Percentiles rank a stretch among this genome's conserved stretches.
phyloP scores from a whole-genome alignment of 2,113 vertebrate species.

The Oncorhynchus tshawytscha region DNA sequence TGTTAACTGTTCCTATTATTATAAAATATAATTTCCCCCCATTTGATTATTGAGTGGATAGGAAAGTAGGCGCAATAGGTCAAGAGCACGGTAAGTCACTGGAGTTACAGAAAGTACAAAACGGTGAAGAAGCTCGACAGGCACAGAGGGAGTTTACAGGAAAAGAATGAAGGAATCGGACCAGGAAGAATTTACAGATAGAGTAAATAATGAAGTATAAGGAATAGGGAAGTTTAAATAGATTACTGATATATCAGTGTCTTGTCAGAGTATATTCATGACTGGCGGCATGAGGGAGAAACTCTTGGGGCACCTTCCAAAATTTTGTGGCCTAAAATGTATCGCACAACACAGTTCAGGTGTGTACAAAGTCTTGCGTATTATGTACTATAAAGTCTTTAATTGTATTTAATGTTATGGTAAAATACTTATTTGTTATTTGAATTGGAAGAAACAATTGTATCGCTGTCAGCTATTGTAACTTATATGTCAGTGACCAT shows the following conservation, averaged over 20 bases:
- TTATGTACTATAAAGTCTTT: slow-evolving; percentile 21
- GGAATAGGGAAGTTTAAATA: neutral
- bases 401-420: slow-evolving; percentile 11
- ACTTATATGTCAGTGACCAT: slow-evolving; percentile 47
- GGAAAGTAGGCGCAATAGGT: too few species aligned
- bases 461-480: slow-evolving; percentile 39
- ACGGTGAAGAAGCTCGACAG: neutral
- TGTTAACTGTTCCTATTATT: too few species aligned
- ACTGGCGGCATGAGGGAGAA: neutral
- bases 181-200: neutral
- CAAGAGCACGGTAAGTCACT: neutral
- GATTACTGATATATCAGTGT: neutral
- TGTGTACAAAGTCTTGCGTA: slow-evolving; percentile 18
- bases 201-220: neutral
- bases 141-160: neutral
- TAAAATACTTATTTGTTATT: slow-evolving; percentile 24
- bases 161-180: neutral
- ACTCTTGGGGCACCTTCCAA: neutral
- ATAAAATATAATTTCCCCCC: too few species aligned
- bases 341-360: slow-evolving; percentile 24
- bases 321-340: slow-evolving; percentile 8
- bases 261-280: slow-evolving; percentile 4
- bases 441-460: slow-evolving; percentile 26
- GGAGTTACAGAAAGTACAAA: neutral
- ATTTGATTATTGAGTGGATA: too few species aligned